Base-by-base conservation (phyloP, 2,888 invertebrate species). In the Scaeva pyrastri region DNA sequence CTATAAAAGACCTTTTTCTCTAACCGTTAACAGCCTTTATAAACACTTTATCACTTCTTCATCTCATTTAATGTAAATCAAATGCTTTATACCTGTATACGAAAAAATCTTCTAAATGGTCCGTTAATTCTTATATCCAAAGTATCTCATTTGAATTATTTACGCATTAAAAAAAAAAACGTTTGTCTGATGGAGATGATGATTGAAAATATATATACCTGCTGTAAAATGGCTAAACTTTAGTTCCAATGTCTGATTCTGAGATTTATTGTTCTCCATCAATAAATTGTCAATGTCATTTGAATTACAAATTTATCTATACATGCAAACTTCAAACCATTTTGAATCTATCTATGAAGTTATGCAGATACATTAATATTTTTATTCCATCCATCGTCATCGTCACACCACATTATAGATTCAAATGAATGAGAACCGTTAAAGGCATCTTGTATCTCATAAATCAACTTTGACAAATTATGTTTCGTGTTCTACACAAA, bases 271-370 rank as follows among this genome's bases (percentile, higher is more conserved):
- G 21, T 66, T 66, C 39, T 58, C 23, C 71, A 82, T 76, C 81
- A 66, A 73, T 43, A n/a, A n/a, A n/a, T n/a, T n/a, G n/a, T 64
- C 58, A 68, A 60, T 70, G 80, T 52, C 80, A 81, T 76, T 76
- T 81, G 75, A 64, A 81, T 81, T 56, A 71, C 81, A 81, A 81
- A 81, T 81, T 48, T n/a, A n/a, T n/a, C n/a, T n/a, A n/a, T n/a
- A n/a, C n/a, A n/a, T n/a, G n/a, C n/a, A 48, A 7, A 31, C 31
- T 19, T 31, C 43, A 26, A 55, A 26, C 43, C 52, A 73, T 58
- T 52, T 45, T 19, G n/a, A 23, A 56, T n/a, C 55, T 56, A 36
- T 66, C 45, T 41, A 39, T 39, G 23, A 62, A 21, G 6, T 8
- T 31, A 31, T 31, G 6, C 8, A 31, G 6, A 5, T 31, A 31